Conservation (phyloP, 1,140 invertebrate genomes). For the Drosophila yakuba region DNA sequence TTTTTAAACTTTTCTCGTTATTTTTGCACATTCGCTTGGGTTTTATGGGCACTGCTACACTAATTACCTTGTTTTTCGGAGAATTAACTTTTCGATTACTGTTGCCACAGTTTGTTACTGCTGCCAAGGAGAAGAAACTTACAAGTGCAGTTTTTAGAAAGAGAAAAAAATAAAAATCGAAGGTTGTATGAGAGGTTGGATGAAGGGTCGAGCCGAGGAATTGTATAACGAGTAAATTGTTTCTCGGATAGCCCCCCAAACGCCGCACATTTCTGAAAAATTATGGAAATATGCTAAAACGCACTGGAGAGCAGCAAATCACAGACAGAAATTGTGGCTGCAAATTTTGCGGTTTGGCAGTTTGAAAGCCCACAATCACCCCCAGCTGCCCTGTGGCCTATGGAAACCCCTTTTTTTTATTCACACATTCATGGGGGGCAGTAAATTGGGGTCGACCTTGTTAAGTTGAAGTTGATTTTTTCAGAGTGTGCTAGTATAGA, state of each 20-base stretch:
- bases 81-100: conserved; percentile 83
- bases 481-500: background rate
- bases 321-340: conserved; percentile 21
- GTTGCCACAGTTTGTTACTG: conserved; percentile 60
- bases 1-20: conserved; percentile 81
- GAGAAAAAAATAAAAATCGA: conserved; percentile 48
- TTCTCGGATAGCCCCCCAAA: conserved; percentile 18
- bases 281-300: conserved; percentile 65
- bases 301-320: conserved; percentile 15
- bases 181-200: conserved; percentile 1
- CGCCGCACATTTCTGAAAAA: conserved; percentile 43
- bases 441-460: conserved; percentile 28
- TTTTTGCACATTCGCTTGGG: conserved; percentile 81
- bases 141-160: conserved; percentile 59
- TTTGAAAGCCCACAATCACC: conserved; percentile 7
- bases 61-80: conserved; percentile 83
- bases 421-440: conserved; percentile 15
- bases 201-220: conserved; percentile 2
- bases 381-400: background rate
- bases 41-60: conserved; percentile 80
- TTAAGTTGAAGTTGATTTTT: conserved; percentile 22
- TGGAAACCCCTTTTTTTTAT: conserved; percentile 5
- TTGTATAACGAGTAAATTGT: conserved; percentile 47
- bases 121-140: conserved; percentile 34
- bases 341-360: conserved; percentile 24